Conservation (phyloP, 2,113 vertebrate species). For the Urocitellus parryii region DNA sequence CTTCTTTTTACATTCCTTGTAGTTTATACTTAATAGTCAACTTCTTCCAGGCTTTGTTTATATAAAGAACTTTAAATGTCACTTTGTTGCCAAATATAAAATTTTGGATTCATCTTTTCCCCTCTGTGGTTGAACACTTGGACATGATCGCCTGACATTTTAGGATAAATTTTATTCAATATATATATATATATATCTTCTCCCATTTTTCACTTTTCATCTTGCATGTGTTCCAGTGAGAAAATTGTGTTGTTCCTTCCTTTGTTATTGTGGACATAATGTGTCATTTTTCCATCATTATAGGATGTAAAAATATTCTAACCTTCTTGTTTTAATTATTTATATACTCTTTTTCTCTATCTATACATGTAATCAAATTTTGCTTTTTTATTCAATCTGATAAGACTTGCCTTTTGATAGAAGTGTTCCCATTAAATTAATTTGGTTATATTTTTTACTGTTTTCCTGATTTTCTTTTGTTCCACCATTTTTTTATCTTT, state of each 20-base stretch:
- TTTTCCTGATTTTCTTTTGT: background rate
- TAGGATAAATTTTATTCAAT: background rate
- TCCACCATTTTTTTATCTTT: background rate
- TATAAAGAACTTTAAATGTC: background rate
- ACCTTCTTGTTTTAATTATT: background rate
- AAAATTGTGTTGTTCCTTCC: background rate
- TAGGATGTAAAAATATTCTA: background rate
- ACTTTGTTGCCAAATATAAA: background rate
- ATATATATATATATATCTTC: background rate
- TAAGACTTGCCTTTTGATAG: background rate
- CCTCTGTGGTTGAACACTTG: background rate
- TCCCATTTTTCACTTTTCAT: background rate
- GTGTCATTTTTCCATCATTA: background rate
- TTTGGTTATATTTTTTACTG: background rate
- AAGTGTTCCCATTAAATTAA: background rate
- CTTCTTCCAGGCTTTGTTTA: background rate
- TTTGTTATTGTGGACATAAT: background rate
- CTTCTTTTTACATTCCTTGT: background rate
- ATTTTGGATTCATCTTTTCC: background rate
- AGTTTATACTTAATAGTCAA: background rate
- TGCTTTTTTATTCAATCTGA: background rate
- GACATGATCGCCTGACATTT: background rate
- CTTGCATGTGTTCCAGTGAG: background rate
- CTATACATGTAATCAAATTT: background rate
- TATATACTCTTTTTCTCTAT: background rate